These are phyloP conservation scores for Clanis bilineata DNA, from an alignment of 2,888 invertebrate genomes.

Conservation along the genomic window DNA sequence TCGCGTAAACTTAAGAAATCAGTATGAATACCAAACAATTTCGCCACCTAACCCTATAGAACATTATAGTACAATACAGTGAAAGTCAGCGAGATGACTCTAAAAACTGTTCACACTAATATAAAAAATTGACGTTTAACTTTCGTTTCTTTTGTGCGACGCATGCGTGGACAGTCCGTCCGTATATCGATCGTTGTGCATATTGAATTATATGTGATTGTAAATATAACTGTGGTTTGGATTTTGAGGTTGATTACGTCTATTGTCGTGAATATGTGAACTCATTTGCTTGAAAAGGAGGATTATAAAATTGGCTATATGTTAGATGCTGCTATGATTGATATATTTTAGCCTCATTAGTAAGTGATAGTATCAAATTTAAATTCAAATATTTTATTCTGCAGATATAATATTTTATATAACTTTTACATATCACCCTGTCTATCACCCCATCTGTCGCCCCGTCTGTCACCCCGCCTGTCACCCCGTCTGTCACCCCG, in stretches of 20 bases:
- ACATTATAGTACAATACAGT: background rate
- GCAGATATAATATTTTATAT: too few relatives aligned
- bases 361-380: too few relatives aligned
- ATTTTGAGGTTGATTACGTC: conserved; percentile 60
- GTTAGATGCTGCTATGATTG: background rate
- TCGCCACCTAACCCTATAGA: background rate
- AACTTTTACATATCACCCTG: too few relatives aligned
- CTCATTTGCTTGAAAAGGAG: conserved; percentile 35
- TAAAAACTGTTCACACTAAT: background rate
- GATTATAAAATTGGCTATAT: background rate
- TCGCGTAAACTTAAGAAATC: too few relatives aligned
- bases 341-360: too few relatives aligned
- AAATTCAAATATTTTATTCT: too few relatives aligned
- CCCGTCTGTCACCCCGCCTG: too few relatives aligned
- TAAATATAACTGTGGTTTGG: conserved; percentile 60
- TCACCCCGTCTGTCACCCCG: too few relatives aligned
- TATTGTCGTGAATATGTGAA: conserved; percentile 56
- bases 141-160: conserved; percentile 16
- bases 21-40: background rate
- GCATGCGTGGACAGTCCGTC: conserved; percentile 59
- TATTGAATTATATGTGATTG: conserved; percentile 56
- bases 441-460: too few relatives aligned
- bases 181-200: conserved; percentile 67
- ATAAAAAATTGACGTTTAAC: background rate
- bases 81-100: conserved; percentile 1